Base-by-base conservation (phyloP, 2,888 invertebrate species). In the Ichneumon xanthorius region DNA sequence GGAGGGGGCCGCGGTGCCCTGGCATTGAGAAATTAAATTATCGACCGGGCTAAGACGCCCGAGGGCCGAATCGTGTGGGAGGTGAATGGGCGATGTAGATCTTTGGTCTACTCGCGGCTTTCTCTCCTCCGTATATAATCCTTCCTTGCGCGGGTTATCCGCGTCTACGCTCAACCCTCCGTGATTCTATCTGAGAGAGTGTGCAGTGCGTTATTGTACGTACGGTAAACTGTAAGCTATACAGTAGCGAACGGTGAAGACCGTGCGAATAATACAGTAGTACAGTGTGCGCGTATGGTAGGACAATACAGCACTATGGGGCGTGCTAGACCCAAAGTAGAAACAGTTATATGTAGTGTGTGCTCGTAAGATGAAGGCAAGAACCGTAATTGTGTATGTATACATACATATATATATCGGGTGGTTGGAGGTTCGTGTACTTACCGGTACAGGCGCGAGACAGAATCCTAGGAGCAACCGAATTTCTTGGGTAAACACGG, bases 11-110 rank as follows among this genome's bases (percentile, higher is more conserved):
- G 26, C 22, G 70, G 37, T 75, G 63, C 16, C 11, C 67, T 70
- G 85, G 53, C 67, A 82, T 86, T 79, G 84, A 80, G 84, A 85
- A 88, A 86, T 87, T 84, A 82, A 85, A 87, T 87, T 86, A 88
- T 86, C 82, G 87, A 88, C 72, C 75, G 78, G 63, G 70, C 4
- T 55, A 70, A 75, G 73, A 85, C 58, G 81, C 81, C 40, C 5
- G 19, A 30, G 68, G 78, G 53, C 50, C 65, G 58, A 70, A 53
- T 61, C 45, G 40, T 63, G 11, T n/a, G 16, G 68, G 2, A 71
- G 68, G 61, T 71, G 67, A 73, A 33, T 61, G 45, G 33, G 40
- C 53, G 48, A 83, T 37, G 50, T 9, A 53, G 76, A 72, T n/a
- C 77, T 61, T 58, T 61, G 72, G 80, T 72, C 72, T 73, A 71